phyloP scores from a whole-genome alignment of 1,140 invertebrate species.

The Ephestia elutella region DNA sequence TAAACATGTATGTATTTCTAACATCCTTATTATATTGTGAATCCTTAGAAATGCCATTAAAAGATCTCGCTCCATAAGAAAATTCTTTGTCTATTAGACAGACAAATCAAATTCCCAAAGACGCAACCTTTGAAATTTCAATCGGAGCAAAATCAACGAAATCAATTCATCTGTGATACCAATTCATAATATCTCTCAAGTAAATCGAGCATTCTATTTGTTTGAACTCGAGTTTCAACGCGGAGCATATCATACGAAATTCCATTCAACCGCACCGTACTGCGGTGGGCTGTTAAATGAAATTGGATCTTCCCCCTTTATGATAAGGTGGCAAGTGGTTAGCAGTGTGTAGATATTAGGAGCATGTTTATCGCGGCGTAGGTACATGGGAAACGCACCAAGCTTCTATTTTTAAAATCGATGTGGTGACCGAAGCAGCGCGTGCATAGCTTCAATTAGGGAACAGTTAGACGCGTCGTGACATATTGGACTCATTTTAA shows the following conservation, averaged over 20 bases:
- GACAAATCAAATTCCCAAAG: not conserved
- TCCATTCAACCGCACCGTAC: constrained; percentile 43
- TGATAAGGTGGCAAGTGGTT: constrained; percentile 19
- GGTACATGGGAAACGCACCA: constrained; percentile 53
- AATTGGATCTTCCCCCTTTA: constrained; percentile 30
- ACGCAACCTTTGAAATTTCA: constrained; percentile 14
- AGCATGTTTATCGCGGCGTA: constrained; percentile 38
- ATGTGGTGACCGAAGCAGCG: constrained; percentile 61
- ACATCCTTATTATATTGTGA: not conserved
- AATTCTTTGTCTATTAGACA: not conserved
- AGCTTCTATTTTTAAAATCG: constrained; percentile 64
- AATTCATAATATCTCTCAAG: constrained; percentile 35
- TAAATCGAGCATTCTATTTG: constrained; percentile 46
- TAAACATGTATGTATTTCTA: too few relatives aligned
- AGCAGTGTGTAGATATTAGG: constrained; percentile 23
- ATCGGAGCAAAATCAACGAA: constrained; percentile 19
- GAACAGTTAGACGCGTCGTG: constrained; percentile 31
- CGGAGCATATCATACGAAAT: constrained; percentile 44
- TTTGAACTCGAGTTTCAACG: constrained; percentile 42
- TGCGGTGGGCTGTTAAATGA: constrained; percentile 18
- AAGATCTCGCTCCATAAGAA: too few relatives aligned
- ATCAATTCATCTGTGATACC: constrained; percentile 17
- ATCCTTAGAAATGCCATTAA: too few relatives aligned
- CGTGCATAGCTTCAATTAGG: constrained; percentile 54
- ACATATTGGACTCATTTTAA: constrained; percentile 10